Base-by-base conservation (phyloP, 2,888 invertebrate genomes). In the Leptopterna dolabrata region DNA sequence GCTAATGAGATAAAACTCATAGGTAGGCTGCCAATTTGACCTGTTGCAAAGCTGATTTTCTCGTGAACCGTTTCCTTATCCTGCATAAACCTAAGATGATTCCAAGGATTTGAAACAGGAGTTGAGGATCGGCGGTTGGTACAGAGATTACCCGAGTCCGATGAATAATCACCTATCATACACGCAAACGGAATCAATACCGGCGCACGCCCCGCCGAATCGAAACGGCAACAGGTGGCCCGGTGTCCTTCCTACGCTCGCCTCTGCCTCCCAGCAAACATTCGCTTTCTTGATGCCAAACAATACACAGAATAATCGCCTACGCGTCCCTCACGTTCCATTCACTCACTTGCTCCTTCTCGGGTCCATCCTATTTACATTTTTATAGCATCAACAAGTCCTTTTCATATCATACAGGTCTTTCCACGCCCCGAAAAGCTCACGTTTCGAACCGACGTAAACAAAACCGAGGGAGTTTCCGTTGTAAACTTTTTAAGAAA, bases 281-380 rank as follows among this genome's bases (percentile, higher is more conserved):
- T 63, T 63, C 63, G 63, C 63, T 63, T 63, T 63, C 63, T 63
- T 51, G n/a, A n/a, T 51, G 24, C 63, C 63, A 63, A 63, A 63
- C 63, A 63, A 63, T 63, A 63, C 7, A 63, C 63, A 24, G 63
- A 63, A 63, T 63, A 63, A 63, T 63, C 63, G 63, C 63, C 63
- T 27, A 24, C 63, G 63, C 63, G 24, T 19, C 63, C 24, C 63
- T 27, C 63, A 24, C 63, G 63, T 63, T 63, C 24, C 63, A 63
- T 63, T 63, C 63, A 63, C 63, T 19, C 13, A 63, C 63, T 13
- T 27, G 63, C 63, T 63, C 19, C 63, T 11, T 11, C 63, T 27
- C 27, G 63, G 9, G n/a, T 63, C 63, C 63, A 7, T 63, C 63
- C 24, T 24, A 63, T 63, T 63, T 63, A 63, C 63, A 63, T 63